phyloP scores from a whole-genome alignment of 2,113 vertebrate genomes.

The Potamarius usumacintae region DNA sequence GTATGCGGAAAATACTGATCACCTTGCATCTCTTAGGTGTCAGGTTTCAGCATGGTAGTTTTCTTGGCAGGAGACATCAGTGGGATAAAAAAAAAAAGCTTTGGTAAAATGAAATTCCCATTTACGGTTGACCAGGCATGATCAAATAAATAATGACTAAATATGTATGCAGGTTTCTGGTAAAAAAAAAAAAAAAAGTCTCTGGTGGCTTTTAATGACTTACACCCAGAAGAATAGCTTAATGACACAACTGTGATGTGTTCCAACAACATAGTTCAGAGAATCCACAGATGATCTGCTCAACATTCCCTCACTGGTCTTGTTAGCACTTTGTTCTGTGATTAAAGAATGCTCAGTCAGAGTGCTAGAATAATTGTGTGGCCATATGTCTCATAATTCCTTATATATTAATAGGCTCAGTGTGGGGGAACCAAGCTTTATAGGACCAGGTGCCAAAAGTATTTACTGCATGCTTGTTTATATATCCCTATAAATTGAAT shows the following conservation, averaged over 20 bases:
- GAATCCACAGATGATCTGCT: constrained; percentile 45
- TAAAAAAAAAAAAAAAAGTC: constrained; percentile 42
- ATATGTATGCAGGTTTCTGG: constrained; percentile 42
- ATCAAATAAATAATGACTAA: constrained; percentile 54
- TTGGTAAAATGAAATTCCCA: constrained; percentile 12
- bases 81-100: constrained; percentile 14
- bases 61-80: constrained; percentile 16
- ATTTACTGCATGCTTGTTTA: neutral
- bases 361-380: constrained; percentile 58
- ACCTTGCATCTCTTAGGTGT: constrained; percentile 24
- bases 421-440: constrained; percentile 48
- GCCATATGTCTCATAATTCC: constrained; percentile 60
- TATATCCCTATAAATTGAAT: neutral
- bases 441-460: constrained; percentile 48
- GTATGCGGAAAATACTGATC: constrained; percentile 38
- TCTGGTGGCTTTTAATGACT: constrained; percentile 49
- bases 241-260: constrained; percentile 53
- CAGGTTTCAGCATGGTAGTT: constrained; percentile 25
- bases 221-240: constrained; percentile 55
- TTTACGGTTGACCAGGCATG: constrained; percentile 32
- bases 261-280: constrained; percentile 57
- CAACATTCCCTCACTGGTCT: constrained; percentile 52
- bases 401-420: constrained; percentile 47
- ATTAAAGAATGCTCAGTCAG: constrained; percentile 52
- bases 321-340: constrained; percentile 48